phyloP scores from a whole-genome alignment of 2,797 vertebrate species.

The Myoxocephalus aenaeus region DNA sequence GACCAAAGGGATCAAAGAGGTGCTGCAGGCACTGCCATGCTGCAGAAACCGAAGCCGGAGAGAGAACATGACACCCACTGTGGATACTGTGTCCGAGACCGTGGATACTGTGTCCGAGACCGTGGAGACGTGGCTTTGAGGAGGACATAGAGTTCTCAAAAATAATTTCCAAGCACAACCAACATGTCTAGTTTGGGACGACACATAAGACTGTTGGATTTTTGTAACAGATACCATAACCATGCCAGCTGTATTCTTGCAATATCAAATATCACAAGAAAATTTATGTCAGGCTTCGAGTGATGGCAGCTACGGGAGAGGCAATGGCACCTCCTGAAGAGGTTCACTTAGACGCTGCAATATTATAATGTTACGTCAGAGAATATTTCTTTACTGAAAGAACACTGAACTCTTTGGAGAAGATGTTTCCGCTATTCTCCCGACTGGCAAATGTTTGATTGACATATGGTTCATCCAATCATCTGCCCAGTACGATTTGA shows the following conservation, averaged over 20 bases:
- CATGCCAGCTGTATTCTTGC: background rate
- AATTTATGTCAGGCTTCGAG: background rate
- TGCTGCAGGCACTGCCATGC: constrained; percentile 67
- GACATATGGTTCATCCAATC: background rate
- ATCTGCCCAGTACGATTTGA: background rate
- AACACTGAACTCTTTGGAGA: background rate
- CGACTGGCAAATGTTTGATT: background rate
- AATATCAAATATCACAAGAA: background rate
- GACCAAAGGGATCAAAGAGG: constrained; percentile 70
- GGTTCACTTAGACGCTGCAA: background rate
- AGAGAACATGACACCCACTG: constrained; percentile 28
- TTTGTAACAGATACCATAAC: background rate
- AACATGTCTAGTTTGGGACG: background rate
- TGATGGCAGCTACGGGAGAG: background rate
- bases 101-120: constrained; percentile 72
- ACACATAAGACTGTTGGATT: background rate
- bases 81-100: constrained; percentile 70
- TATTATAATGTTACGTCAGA: background rate
- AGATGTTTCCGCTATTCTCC: background rate
- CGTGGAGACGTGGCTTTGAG: constrained; percentile 70
- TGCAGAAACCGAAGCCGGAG: constrained; percentile 23
- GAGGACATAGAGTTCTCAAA: background rate
- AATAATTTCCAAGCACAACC: background rate
- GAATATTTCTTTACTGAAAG: background rate
- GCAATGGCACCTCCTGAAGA: too few relatives aligned